Conservation (phyloP, 2,113 vertebrate genomes). For the Zosterops japonicus region DNA sequence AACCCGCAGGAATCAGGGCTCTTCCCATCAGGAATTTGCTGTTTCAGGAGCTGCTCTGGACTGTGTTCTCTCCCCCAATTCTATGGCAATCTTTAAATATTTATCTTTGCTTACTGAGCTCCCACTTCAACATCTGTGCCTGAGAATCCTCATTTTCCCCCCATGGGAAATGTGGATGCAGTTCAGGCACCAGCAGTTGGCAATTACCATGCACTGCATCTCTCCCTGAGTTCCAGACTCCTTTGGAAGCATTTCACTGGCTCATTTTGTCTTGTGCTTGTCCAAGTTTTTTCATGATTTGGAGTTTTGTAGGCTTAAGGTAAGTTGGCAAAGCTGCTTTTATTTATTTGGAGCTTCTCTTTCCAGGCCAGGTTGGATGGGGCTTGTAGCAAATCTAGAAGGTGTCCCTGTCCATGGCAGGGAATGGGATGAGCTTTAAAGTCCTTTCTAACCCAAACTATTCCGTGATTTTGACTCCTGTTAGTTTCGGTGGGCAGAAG, state of each 20-base stretch:
- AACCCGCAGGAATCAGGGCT: background rate
- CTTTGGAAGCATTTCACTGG: background rate
- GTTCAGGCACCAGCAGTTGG: background rate
- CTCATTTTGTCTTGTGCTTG: background rate
- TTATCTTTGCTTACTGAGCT: background rate
- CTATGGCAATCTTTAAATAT: background rate
- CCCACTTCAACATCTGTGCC: background rate
- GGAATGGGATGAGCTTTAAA: background rate
- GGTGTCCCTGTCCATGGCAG: background rate
- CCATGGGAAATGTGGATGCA: background rate
- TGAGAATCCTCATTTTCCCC: background rate
- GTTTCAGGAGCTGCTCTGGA: background rate
- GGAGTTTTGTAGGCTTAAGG: background rate
- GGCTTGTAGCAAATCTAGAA: background rate
- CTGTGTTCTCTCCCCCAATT: background rate
- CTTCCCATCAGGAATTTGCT: background rate
- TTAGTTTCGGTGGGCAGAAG: background rate
- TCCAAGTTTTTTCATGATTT: background rate
- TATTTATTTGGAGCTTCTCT: background rate
- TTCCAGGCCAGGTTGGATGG: background rate
- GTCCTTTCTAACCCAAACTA: background rate
- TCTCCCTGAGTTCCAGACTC: background rate
- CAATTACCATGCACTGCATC: accelerated
- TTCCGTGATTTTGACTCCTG: background rate
- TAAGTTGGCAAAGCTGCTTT: background rate